phyloP scores from a whole-genome alignment of 2,888 invertebrate genomes.

The Cerastis rubricosa region DNA sequence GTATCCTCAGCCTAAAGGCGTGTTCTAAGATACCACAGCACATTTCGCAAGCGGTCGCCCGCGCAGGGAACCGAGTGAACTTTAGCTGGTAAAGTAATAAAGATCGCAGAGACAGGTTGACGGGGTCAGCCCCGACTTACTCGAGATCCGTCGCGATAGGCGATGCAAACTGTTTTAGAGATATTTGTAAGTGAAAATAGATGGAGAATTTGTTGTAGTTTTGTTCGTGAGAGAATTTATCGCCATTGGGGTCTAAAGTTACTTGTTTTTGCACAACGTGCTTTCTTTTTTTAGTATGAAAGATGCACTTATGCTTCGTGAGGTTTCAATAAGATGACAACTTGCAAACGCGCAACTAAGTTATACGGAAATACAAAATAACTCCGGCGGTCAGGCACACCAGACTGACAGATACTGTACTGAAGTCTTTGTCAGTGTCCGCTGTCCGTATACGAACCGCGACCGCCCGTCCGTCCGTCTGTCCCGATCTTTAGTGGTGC shows the following conservation, averaged over 20 bases:
- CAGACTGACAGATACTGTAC: too few species aligned
- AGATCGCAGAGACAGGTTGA: slow-evolving; percentile 74
- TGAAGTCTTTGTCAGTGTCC: background rate
- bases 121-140: slow-evolving; percentile 61
- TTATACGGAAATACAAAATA: too few species aligned
- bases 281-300: slow-evolving; percentile 5
- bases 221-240: slow-evolving; percentile 7
- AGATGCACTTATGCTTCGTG: too few species aligned
- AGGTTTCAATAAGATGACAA: background rate
- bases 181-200: slow-evolving; percentile 49
- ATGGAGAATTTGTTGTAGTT: slow-evolving; percentile 25
- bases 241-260: background rate
- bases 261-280: background rate
- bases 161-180: slow-evolving; percentile 51
- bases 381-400: too few species aligned
- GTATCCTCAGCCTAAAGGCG: slow-evolving; percentile 38
- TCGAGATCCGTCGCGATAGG: slow-evolving; percentile 57
- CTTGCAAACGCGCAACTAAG: background rate
- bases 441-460: background rate
- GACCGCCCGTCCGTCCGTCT: too few species aligned
- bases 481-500: too few species aligned
- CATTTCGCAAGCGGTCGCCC: slow-evolving; percentile 71
- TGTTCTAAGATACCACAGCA: slow-evolving; percentile 47
- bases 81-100: slow-evolving; percentile 71
- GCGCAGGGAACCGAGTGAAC: slow-evolving; percentile 78